Evolutionary conservation across 2,888 invertebrate species (phyloP).

Genomic region (Amiota communis): DNA sequence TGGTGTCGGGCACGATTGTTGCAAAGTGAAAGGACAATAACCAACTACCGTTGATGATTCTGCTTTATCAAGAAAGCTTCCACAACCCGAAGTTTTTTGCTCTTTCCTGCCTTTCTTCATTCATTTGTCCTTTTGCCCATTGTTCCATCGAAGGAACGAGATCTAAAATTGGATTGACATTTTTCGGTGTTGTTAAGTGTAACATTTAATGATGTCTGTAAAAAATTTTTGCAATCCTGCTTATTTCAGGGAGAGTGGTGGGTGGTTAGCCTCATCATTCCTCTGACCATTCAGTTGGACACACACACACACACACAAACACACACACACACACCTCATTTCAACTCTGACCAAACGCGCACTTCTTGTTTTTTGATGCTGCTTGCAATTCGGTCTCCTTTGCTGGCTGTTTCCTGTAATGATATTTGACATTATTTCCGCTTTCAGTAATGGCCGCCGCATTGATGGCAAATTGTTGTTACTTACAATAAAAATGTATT

Average conservation of each 20-base stretch:
- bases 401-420: conserved; percentile 37
- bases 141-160: conserved; percentile 20
- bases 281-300: no score
- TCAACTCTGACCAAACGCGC: no score
- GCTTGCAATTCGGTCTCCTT: conserved; percentile 24
- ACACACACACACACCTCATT: no score
- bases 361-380: conserved; percentile 17
- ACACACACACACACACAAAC: no score
- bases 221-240: conserved; percentile 54
- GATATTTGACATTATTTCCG: conserved; percentile 52
- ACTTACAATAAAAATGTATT: not conserved
- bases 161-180: conserved; percentile 58
- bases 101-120: not conserved
- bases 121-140: conserved; percentile 7
- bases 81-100: not conserved
- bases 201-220: conserved; percentile 64
- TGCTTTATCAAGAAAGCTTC: not conserved
- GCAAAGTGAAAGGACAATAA: not conserved
- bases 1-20: conserved; percentile 52
- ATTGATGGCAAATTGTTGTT: conserved; percentile 46
- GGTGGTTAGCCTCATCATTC: no score
- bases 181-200: conserved; percentile 56
- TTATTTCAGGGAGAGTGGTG: conserved; percentile 35
- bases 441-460: conserved; percentile 44
- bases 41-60: not conserved